phyloP scores from a whole-genome alignment of 2,888 invertebrate species.

The Noctua fimbriata region DNA sequence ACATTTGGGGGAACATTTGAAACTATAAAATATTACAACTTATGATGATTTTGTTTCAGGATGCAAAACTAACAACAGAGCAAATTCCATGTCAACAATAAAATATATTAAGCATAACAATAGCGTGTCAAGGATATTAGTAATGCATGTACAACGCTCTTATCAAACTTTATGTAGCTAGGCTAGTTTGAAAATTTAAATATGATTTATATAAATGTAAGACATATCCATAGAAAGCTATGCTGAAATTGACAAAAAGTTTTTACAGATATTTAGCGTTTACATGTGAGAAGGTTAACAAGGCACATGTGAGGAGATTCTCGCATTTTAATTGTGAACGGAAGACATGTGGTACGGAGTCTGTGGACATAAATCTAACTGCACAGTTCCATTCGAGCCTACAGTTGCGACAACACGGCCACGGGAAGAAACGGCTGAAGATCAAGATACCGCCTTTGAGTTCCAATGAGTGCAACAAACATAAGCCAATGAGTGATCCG shows the following conservation, averaged over 20 bases:
- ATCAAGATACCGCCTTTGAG: slow-evolving; percentile 74
- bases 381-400: slow-evolving; percentile 67
- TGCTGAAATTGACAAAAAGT: slow-evolving; percentile 88
- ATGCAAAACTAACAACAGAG: slow-evolving; percentile 76
- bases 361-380: slow-evolving; percentile 44
- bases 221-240: slow-evolving; percentile 80
- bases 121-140: slow-evolving; percentile 62
- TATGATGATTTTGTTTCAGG: slow-evolving; percentile 80
- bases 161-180: slow-evolving; percentile 68
- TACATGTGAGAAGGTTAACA: slow-evolving; percentile 78
- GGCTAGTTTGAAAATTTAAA: slow-evolving; percentile 69
- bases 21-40: slow-evolving; percentile 46
- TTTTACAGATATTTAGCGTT: slow-evolving; percentile 86
- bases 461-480: slow-evolving; percentile 72
- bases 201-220: slow-evolving; percentile 74
- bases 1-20: slow-evolving; percentile 18
- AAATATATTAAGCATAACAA: slow-evolving; percentile 59
- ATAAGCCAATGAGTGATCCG: slow-evolving; percentile 82
- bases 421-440: slow-evolving; percentile 73
- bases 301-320: slow-evolving; percentile 77
- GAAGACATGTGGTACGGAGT: slow-evolving; percentile 75
- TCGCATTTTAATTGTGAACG: slow-evolving; percentile 76
- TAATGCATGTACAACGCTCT: slow-evolving; percentile 73
- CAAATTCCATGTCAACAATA: slow-evolving; percentile 83
- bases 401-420: slow-evolving; percentile 71